Evolutionary conservation across 2,113 vertebrate species (phyloP).

Genomic region (Chunga burmeisteri): DNA sequence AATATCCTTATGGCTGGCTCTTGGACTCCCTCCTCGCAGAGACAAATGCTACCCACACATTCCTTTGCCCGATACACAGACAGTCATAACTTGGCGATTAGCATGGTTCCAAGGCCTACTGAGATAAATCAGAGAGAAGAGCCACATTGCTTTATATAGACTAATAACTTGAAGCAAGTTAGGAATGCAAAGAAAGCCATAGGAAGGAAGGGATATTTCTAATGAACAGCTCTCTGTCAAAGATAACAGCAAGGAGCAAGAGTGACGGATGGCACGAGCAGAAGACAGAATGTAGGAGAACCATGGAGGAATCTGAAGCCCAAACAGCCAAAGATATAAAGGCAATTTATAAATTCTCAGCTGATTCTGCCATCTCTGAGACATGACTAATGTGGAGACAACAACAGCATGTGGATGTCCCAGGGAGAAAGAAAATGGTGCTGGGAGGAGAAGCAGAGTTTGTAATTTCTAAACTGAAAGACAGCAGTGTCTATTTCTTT

Average conservation of each 20-base stretch:
- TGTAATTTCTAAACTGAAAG: background rate
- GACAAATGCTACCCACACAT: slow-evolving; percentile 36
- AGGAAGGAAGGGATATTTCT: slow-evolving; percentile 11
- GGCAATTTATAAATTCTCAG: slow-evolving; percentile 19
- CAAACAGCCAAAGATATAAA: slow-evolving; percentile 1
- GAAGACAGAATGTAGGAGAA: background rate
- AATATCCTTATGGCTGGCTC: background rate
- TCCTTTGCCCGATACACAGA: background rate
- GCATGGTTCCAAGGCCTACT: background rate
- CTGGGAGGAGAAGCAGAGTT: background rate
- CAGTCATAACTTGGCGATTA: slow-evolving; percentile 34
- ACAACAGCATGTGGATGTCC: background rate
- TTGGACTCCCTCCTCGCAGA: background rate
- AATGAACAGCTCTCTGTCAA: background rate
- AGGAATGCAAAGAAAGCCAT: background rate
- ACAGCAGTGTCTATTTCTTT: background rate
- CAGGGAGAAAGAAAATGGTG: background rate
- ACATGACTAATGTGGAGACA: background rate
- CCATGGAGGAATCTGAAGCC: background rate
- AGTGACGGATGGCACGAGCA: background rate
- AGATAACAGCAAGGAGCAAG: background rate
- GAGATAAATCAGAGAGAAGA: slow-evolving; percentile 40
- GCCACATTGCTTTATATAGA: background rate
- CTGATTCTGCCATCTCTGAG: background rate
- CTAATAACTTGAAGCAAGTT: background rate